These are phyloP conservation scores for Misgurnus mizolepis DNA, from an alignment of 2,113 vertebrate genomes.

Conservation along the genomic window DNA sequence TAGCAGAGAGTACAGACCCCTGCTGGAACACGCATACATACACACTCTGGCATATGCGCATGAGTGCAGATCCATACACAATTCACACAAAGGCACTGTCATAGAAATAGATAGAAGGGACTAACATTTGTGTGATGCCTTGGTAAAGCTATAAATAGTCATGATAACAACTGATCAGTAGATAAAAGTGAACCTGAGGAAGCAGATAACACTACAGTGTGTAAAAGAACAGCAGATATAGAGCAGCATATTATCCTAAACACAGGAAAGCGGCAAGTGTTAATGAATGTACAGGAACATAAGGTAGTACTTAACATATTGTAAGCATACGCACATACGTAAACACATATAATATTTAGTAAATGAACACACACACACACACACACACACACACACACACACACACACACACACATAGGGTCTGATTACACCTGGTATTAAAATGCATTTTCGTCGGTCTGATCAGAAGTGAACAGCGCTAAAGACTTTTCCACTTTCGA, in stretches of 20 bases:
- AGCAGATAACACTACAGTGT: not conserved
- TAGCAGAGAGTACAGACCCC: conserved; percentile 43
- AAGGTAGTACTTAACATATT: not conserved
- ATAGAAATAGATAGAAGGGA: not conserved
- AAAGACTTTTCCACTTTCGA: too few relatives aligned
- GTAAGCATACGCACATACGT: too few relatives aligned
- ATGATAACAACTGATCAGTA: not conserved
- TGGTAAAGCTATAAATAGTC: not conserved
- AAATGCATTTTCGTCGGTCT: too few relatives aligned
- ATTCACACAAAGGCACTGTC: not conserved
- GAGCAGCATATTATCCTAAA: not conserved
- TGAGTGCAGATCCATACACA: conserved; percentile 11
- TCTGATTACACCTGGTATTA: too few relatives aligned
- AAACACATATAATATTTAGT: too few relatives aligned
- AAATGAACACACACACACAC: too few relatives aligned
- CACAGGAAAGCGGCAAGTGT: too few relatives aligned
- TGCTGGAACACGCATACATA: conserved; percentile 31
- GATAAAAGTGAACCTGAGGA: not conserved
- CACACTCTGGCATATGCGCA: conserved; percentile 12
- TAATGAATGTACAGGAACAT: not conserved
- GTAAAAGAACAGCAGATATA: not conserved
- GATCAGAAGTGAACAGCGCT: too few relatives aligned
- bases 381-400: too few relatives aligned
- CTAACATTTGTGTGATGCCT: not conserved
- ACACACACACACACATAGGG: too few relatives aligned